These are phyloP conservation scores for Nyctibius grandis DNA, from an alignment of 2,797 vertebrate genomes.

Conservation along the genomic window DNA sequence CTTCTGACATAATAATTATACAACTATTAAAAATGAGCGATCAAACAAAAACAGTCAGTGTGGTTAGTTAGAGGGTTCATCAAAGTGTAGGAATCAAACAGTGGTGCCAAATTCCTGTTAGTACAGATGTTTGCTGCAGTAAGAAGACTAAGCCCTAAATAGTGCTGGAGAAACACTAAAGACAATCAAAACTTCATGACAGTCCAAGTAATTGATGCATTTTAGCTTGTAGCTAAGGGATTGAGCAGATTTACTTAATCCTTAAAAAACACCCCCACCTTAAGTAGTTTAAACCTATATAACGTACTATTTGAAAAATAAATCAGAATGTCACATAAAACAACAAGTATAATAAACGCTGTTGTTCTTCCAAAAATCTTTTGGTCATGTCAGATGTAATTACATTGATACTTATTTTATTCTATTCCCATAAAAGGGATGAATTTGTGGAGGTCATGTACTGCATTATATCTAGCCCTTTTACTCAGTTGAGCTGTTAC, in stretches of 20 bases:
- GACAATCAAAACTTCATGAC: conserved; percentile 50
- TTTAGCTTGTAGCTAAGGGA: conserved; percentile 63
- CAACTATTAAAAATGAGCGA: background rate
- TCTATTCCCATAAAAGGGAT: conserved; percentile 57
- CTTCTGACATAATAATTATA: background rate
- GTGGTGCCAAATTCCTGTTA: conserved; percentile 24
- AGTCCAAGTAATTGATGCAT: conserved; percentile 53
- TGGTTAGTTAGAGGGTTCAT: background rate
- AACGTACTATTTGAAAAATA: conserved; percentile 57
- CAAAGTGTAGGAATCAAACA: background rate
- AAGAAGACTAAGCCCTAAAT: conserved; percentile 5
- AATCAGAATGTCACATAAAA: conserved; percentile 53
- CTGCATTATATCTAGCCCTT: conserved; percentile 50
- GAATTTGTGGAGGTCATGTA: conserved; percentile 46
- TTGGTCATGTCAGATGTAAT: conserved; percentile 54
- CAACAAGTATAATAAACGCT: conserved; percentile 45
- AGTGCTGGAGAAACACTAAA: conserved; percentile 41
- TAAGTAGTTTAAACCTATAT: conserved; percentile 53
- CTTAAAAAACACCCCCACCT: background rate
- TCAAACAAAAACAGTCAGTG: background rate
- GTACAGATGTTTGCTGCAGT: conserved; percentile 17
- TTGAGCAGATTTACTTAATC: conserved; percentile 69
- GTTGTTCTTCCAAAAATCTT: conserved; percentile 57
- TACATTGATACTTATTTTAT: conserved; percentile 57
- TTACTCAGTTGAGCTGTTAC: conserved; percentile 33